phyloP scores from a whole-genome alignment of 2,888 invertebrate genomes.

The Spilosoma lubricipeda region DNA sequence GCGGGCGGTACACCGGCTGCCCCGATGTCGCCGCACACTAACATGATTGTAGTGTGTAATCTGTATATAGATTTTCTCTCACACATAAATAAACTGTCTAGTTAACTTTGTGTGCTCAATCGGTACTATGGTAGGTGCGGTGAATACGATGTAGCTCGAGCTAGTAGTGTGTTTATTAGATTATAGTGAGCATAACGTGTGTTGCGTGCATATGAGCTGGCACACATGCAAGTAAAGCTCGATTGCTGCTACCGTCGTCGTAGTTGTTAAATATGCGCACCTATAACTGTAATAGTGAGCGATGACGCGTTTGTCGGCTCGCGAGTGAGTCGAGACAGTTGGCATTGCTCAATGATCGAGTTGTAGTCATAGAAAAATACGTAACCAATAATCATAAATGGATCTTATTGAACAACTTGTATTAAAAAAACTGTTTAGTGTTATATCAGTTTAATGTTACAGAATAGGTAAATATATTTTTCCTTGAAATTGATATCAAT shows the following conservation, averaged over 20 bases:
- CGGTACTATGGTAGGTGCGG: constrained; percentile 68
- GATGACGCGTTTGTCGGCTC: constrained; percentile 85
- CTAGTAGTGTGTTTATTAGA: constrained; percentile 64
- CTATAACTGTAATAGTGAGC: constrained; percentile 83
- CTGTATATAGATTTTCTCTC: constrained; percentile 54
- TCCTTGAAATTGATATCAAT: background rate
- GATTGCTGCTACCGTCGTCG: constrained; percentile 78
- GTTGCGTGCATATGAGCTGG: constrained; percentile 62
- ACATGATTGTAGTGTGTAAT: constrained; percentile 61
- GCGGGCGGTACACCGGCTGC: constrained; percentile 84
- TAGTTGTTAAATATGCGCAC: constrained; percentile 76
- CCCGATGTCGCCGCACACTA: constrained; percentile 83
- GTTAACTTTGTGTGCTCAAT: constrained; percentile 78
- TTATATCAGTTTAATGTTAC: background rate
- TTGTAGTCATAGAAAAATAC: constrained; percentile 78
- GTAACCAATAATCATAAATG: constrained; percentile 62
- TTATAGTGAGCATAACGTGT: constrained; percentile 68
- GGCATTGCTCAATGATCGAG: constrained; percentile 86
- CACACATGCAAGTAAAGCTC: constrained; percentile 77
- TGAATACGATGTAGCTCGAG: constrained; percentile 63
- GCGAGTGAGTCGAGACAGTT: constrained; percentile 84
- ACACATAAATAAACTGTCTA: constrained; percentile 80
- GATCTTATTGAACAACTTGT: constrained; percentile 21
- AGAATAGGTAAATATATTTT: background rate
- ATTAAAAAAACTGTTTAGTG: background rate